phyloP scores from a whole-genome alignment of 2,113 vertebrate genomes.

The Vicugna pacos region DNA sequence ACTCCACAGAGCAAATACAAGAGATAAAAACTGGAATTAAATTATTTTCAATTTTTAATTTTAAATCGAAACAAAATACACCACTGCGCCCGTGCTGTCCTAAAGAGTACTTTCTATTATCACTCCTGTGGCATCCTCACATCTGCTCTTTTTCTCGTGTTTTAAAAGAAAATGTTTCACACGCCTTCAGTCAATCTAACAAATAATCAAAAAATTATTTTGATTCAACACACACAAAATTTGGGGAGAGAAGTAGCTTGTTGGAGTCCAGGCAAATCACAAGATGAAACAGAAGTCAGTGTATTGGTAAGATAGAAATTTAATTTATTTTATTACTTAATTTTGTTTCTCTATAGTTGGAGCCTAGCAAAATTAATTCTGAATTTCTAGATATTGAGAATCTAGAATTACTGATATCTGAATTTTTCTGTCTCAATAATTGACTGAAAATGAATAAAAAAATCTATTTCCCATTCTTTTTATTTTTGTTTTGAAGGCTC shows the following conservation, averaged over 20 bases:
- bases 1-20: not conserved
- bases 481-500: not conserved
- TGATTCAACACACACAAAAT: conserved; percentile 8
- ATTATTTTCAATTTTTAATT: conserved; percentile 7
- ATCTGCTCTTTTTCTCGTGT: not conserved
- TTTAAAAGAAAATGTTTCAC: not conserved
- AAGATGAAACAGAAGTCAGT: not conserved
- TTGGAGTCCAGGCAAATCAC: not conserved
- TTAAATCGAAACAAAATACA: conserved; percentile 37
- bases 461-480: not conserved
- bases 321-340: not conserved
- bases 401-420: not conserved
- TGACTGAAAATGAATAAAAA: conserved; percentile 32
- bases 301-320: not conserved
- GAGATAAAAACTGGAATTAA: not conserved
- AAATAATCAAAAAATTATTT: not conserved
- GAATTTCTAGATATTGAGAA: conserved; percentile 31
- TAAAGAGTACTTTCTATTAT: not conserved
- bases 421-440: conserved; percentile 29
- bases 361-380: conserved; percentile 26
- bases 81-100: rapidly evolving
- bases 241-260: not conserved
- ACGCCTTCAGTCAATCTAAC: not conserved
- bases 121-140: rapidly evolving
- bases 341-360: not conserved